Evolutionary conservation across 2,113 vertebrate species (phyloP).

Genomic region (Phoenicopterus ruber): DNA sequence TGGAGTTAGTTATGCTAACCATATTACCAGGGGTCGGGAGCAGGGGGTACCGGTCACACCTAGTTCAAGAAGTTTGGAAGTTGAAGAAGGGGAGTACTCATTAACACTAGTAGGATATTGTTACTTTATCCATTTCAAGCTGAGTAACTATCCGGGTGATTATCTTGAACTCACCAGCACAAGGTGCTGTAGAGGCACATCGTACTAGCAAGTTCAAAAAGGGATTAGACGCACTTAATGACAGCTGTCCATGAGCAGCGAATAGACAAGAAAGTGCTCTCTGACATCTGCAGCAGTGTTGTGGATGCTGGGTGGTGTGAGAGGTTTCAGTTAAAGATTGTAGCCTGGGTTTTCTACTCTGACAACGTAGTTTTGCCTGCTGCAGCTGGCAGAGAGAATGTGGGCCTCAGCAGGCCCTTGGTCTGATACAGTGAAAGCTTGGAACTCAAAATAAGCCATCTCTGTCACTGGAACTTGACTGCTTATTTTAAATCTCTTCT

Average conservation of each 20-base stretch:
- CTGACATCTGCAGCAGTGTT: background rate
- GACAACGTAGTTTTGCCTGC: background rate
- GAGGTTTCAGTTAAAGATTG: background rate
- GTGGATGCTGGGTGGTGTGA: background rate
- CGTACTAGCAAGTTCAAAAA: background rate
- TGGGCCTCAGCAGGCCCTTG: background rate
- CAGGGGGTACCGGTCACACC: background rate
- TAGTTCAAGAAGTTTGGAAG: background rate
- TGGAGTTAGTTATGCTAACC: accelerated
- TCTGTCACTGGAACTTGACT: background rate
- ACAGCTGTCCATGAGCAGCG: background rate
- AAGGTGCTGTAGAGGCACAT: background rate
- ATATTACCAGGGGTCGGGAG: accelerated
- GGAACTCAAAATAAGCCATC: background rate
- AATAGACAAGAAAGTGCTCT: too few species aligned
- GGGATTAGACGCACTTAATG: background rate
- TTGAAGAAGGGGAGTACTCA: background rate
- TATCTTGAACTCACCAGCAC: background rate
- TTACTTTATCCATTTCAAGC: background rate
- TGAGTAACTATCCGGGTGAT: background rate
- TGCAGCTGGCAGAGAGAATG: background rate
- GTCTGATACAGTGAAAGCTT: background rate
- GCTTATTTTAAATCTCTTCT: background rate
- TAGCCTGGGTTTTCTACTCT: background rate
- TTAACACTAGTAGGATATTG: background rate